A percentile compares a stretch with the other conserved stretches of the same genome.
These are phyloP conservation scores for Cyanoderma ruficeps DNA, from an alignment of 2,113 vertebrate species.

Conservation along the genomic window DNA sequence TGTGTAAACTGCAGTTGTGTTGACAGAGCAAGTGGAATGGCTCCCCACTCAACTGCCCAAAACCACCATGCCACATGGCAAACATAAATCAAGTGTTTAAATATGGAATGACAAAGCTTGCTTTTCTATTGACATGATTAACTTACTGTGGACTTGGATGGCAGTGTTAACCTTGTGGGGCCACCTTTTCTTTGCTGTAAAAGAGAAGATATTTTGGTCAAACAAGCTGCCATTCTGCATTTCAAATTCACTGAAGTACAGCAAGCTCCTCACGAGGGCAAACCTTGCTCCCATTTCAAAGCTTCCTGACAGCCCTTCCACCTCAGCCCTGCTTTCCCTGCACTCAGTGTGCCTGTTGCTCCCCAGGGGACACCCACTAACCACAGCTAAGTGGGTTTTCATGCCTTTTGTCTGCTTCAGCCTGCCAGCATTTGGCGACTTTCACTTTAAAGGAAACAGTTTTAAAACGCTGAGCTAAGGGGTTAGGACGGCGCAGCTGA, in stretches of 20 bases:
- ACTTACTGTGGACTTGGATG: conserved; percentile 98
- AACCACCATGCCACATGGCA: background rate
- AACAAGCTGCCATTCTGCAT: background rate
- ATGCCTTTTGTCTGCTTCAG: background rate
- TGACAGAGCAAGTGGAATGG: background rate
- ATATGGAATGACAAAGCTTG: conserved; percentile 17
- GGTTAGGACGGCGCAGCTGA: background rate
- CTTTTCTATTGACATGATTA: background rate
- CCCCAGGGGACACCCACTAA: background rate
- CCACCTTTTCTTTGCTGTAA: conserved; percentile 98
- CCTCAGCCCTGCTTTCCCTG: background rate
- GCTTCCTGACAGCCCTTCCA: background rate
- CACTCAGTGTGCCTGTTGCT: background rate
- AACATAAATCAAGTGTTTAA: conserved; percentile 6
- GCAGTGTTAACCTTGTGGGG: conserved; percentile 94
- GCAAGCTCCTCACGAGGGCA: background rate
- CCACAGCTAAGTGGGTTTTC: background rate
- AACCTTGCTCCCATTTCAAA: background rate
- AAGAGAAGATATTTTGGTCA: conserved; percentile 29
- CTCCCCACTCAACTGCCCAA: background rate
- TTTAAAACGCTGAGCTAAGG: background rate
- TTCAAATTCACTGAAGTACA: background rate
- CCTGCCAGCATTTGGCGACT: background rate
- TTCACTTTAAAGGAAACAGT: conserved; percentile 9
- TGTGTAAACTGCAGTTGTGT: background rate